Evolutionary conservation across 2,797 vertebrate species (phyloP), one percentile per base, ranked within the genome.

Genomic region (Falco concolor): DNA sequence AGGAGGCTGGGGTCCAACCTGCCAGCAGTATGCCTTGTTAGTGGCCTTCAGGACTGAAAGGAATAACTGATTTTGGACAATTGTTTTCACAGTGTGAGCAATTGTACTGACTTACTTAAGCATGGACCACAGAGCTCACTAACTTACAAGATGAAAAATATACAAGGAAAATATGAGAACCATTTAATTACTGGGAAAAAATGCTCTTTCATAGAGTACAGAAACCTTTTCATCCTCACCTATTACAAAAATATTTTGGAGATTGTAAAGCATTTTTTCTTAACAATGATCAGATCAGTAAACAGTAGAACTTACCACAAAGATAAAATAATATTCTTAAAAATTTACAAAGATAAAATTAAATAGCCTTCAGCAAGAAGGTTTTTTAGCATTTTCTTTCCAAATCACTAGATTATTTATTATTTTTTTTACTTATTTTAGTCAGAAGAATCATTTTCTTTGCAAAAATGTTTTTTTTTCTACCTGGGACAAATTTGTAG

Each of bases 401-500:
- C n/a, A 64, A 38, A 59, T 56, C 38, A 49, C 25, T 76, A 50
- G 34, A 12, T 40, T 42, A 42, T 42, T 4, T 32, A 6, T 45
- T 64, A 32, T 27, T 50, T 67, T 75, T 50, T 27, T 67, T 75
- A 45, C 47, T 27, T 3, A 12, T 52, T 84, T 80, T n/a, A 91
- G 60, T 81, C 80, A 88, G 72, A 89, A 79, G 83, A 70, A 42
- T 63, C 4, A 60, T 93, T 88, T 93, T 93, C 50, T 87, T 93
- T 64, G 54, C 59, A 94, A 90, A 84, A 73, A 22, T 82, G 34
- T 79, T 40, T 40, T 61, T 92, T 92, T 76, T 95, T 87, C 52
- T 95, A 96, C 94, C 91, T 96, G 90, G 60, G 74, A 94, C 40
- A 88, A 95, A 95, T 90, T 82, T 90, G 64, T 88, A 95, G 57